Evolutionary conservation across 1,140 invertebrate species (phyloP), one percentile per base, ranked within the genome.

Genomic region (Chironomus tepperi): DNA sequence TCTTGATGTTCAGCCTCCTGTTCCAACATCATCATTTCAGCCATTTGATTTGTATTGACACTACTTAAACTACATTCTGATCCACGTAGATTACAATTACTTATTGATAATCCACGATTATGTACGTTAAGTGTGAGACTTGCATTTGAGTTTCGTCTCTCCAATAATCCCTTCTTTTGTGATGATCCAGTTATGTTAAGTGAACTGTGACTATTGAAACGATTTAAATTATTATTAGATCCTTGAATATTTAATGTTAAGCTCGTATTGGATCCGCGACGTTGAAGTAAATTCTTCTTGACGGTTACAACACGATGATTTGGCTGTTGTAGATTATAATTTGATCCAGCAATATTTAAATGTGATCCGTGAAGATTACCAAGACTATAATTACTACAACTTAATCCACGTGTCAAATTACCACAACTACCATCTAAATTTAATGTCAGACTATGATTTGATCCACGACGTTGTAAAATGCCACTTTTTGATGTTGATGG

Each of bases 231-330:
- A 0, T 81, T 81, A 24, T 81, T 83, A 0, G 83, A 81, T 3
- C 84, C 84, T 74, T 84, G 80, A 34, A 87, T 83, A 76, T 87
- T 87, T 21, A 87, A 77, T 0, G 94, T 96, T 6, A 97, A 84
- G 77, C 93, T 95, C 24, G 94, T 93, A 80, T 93, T 96, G 0
- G 94, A 96, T 1, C 94, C 93, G 7, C 93, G 86, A n/a, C 93
- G 86, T 82, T 95, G 91, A 10, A 93, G 78, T 3, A 93, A 81
- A 77, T 90, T 90, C 80, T 93, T 94, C 43, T 86, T 86, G 1
- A 80, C 80, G 3, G 78, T 78, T 0, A 77, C 76, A 15, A 81
- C 15, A 79, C 6, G 81, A 79, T 9, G 81, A 79, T 72, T 73
- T 15, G 76, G 75, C 10, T 77, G 81, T 77, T 70, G 75, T 72